phyloP scores from a whole-genome alignment of 2,888 invertebrate species.

The Sericinus montela region DNA sequence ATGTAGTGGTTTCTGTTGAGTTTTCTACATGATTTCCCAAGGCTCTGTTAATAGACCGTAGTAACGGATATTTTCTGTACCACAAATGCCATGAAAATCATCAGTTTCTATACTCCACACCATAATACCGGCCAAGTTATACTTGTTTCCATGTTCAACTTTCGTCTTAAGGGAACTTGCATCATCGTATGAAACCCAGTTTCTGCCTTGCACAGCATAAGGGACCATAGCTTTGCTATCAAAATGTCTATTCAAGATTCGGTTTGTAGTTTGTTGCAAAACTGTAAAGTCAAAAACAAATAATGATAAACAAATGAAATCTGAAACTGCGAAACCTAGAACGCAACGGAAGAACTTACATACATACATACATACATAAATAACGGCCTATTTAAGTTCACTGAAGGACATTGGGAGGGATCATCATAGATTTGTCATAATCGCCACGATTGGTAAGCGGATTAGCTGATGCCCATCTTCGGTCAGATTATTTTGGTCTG shows the following conservation, averaged over 20 bases:
- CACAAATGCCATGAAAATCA: slow-evolving; percentile 83
- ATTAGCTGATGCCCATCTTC: no score
- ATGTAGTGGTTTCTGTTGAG: slow-evolving; percentile 12
- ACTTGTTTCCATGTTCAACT: slow-evolving; percentile 58
- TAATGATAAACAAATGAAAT: no score
- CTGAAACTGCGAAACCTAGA: no score
- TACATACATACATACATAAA: no score
- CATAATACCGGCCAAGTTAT: slow-evolving; percentile 81
- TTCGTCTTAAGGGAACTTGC: slow-evolving; percentile 75
- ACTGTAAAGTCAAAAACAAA: slow-evolving; percentile 42
- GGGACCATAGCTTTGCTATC: slow-evolving; percentile 79
- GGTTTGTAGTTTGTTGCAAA: slow-evolving; percentile 70
- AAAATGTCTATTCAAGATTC: slow-evolving; percentile 73
- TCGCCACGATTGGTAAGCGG: no score
- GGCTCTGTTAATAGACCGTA: slow-evolving; percentile 76
- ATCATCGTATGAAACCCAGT: slow-evolving; percentile 87
- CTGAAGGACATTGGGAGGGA: no score
- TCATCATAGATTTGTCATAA: no score
- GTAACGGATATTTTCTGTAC: slow-evolving; percentile 77
- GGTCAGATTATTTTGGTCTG: no score
- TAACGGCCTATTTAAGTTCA: no score
- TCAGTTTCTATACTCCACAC: slow-evolving; percentile 90
- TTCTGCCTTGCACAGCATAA: slow-evolving; percentile 75
- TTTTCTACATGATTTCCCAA: slow-evolving; percentile 24
- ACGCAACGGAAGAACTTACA: no score